These are phyloP conservation scores for Papilio polytes DNA, from an alignment of 1,140 invertebrate species.

Conservation along the genomic window DNA sequence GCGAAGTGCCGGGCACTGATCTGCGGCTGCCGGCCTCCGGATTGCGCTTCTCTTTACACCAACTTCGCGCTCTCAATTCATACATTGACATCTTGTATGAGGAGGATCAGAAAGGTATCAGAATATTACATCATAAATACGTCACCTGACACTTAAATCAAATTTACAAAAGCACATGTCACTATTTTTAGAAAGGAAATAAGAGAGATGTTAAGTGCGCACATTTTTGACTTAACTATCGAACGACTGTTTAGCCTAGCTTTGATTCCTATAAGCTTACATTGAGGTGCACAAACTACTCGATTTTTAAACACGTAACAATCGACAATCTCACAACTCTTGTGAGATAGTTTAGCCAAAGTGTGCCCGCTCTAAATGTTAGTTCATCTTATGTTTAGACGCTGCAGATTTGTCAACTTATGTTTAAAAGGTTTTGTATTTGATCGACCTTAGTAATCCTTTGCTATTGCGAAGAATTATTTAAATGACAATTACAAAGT, in stretches of 20 bases:
- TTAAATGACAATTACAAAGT: neutral
- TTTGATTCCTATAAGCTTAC: neutral
- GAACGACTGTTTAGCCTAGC: no score
- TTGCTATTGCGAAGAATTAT: neutral
- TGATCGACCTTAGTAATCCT: neutral
- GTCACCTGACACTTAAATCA: no score
- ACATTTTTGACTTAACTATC: no score
- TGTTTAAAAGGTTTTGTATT: neutral
- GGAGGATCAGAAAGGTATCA: constrained; percentile 73
- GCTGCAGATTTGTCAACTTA: neutral
- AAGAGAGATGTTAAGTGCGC: no score
- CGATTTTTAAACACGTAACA: no score
- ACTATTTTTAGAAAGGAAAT: no score
- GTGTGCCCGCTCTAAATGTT: no score
- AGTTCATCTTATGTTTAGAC: neutral
- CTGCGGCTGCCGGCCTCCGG: constrained; percentile 68
- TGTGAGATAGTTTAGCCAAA: no score
- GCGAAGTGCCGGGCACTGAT: constrained; percentile 68
- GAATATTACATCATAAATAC: no score
- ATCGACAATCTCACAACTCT: no score
- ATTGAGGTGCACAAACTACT: no score
- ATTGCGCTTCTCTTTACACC: constrained; percentile 65
- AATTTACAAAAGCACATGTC: no score
- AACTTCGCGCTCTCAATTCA: constrained; percentile 67
- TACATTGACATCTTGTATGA: constrained; percentile 70